These are phyloP conservation scores for Neoniphon sammara DNA, from an alignment of 2,797 vertebrate species.

Conservation along the genomic window DNA sequence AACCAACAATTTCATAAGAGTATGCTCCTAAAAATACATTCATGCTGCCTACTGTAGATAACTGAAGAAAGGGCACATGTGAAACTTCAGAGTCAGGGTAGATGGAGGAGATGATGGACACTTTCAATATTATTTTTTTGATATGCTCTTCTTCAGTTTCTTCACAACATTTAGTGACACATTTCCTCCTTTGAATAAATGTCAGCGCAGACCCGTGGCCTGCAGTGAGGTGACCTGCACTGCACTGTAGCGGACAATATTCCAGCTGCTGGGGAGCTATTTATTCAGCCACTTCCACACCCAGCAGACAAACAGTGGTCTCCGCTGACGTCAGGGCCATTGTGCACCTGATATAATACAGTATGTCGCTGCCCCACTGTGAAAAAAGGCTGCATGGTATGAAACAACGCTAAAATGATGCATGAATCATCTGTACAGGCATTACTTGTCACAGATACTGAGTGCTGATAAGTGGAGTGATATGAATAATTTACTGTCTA, in stretches of 20 bases:
- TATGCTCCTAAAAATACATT: not conserved
- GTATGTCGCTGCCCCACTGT: slow-evolving; percentile 11
- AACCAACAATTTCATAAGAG: not conserved
- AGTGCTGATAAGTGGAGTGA: not conserved
- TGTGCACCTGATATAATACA: slow-evolving; percentile 37
- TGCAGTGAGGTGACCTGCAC: slow-evolving; percentile 6
- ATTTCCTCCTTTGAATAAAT: not conserved
- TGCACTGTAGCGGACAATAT: not conserved
- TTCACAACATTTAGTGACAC: not conserved
- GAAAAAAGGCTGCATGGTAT: not conserved
- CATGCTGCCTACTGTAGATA: not conserved
- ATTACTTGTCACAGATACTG: not conserved
- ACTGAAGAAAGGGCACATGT: no score
- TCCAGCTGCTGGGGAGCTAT: slow-evolving; percentile 36
- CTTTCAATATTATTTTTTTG: not conserved
- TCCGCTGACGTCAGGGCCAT: slow-evolving; percentile 29
- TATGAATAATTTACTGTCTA: not conserved
- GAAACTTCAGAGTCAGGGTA: no score
- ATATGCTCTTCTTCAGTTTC: not conserved
- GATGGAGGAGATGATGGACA: no score
- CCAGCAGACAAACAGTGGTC: slow-evolving; percentile 61
- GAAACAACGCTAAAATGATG: not conserved
- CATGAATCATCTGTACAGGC: not conserved
- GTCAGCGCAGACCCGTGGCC: not conserved
- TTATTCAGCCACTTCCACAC: slow-evolving; percentile 62